phyloP scores from a whole-genome alignment of 2,113 vertebrate genomes.

The Triplophysa tibetana region DNA sequence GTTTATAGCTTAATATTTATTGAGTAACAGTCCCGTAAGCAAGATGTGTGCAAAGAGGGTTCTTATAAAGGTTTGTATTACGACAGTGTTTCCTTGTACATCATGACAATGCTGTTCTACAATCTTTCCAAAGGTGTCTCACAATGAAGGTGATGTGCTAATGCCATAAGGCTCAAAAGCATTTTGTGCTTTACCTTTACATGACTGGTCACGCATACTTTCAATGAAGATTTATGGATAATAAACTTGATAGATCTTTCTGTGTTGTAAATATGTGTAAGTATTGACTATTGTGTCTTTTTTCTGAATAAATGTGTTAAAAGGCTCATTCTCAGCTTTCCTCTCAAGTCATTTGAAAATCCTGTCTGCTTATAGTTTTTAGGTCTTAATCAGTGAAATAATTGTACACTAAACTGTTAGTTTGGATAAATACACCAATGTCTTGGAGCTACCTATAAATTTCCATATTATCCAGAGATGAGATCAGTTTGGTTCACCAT shows the following conservation, averaged over 20 bases:
- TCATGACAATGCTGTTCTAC: not conserved
- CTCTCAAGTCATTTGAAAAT: not conserved
- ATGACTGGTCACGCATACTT: not conserved
- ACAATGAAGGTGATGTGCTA: not conserved
- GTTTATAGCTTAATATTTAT: too few species aligned
- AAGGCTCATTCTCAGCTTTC: not conserved
- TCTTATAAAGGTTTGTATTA: not conserved
- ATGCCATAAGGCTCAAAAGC: not conserved
- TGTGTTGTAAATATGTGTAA: not conserved
- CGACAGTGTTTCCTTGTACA: not conserved
- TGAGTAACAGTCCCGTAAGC: too few species aligned
- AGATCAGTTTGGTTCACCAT: not conserved
- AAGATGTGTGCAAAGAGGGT: not conserved
- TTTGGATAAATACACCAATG: not conserved
- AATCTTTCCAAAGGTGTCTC: not conserved
- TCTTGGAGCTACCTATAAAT: not conserved
- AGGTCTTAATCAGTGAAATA: not conserved
- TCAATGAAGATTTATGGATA: not conserved
- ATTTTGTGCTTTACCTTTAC: not conserved
- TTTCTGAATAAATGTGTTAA: constrained; percentile 7
- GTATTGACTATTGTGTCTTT: not conserved
- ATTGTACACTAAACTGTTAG: not conserved
- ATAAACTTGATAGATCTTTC: constrained; percentile 2
- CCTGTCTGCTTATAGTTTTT: not conserved
- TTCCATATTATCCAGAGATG: not conserved